phyloP scores from a whole-genome alignment of 2,888 invertebrate genomes.

The Synanthedon myopaeformis region DNA sequence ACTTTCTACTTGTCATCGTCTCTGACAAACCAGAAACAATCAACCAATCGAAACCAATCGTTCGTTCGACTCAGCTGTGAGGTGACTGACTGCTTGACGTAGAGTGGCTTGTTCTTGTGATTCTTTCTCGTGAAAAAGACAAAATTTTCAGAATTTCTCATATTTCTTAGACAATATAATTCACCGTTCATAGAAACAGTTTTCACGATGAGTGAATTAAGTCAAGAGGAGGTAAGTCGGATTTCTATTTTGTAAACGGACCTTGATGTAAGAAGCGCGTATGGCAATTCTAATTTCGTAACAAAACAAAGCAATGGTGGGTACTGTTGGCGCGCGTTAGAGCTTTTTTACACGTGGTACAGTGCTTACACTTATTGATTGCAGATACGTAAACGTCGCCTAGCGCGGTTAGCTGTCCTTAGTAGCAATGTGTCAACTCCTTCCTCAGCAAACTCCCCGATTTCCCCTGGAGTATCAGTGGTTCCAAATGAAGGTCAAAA shows the following conservation, averaged over 20 bases:
- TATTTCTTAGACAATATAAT: background rate
- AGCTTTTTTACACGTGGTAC: constrained; percentile 36
- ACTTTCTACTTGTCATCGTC: constrained; percentile 55
- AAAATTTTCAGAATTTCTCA: background rate
- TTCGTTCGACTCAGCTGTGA: constrained; percentile 23
- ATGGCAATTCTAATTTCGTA: constrained; percentile 67
- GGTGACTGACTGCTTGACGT: constrained; percentile 65
- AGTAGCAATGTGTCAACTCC: constrained; percentile 63
- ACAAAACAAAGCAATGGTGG: constrained; percentile 66
- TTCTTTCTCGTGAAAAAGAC: constrained; percentile 26
- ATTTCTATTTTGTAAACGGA: constrained; percentile 50
- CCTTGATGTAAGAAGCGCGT: constrained; percentile 46
- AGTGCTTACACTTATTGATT: constrained; percentile 28
- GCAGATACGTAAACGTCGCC: constrained; percentile 81
- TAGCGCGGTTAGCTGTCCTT: constrained; percentile 78
- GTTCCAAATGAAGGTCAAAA: constrained; percentile 33
- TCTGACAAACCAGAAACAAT: constrained; percentile 50
- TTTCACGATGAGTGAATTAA: constrained; percentile 82
- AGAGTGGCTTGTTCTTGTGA: constrained; percentile 50
- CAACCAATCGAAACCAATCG: constrained; percentile 45
- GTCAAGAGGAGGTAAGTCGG: constrained; percentile 86
- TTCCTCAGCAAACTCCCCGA: constrained; percentile 57
- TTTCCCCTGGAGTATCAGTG: constrained; percentile 54
- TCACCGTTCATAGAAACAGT: background rate
- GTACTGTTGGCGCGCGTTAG: constrained; percentile 32